Evolutionary conservation across 1,140 invertebrate genomes (phyloP), one percentile per base, ranked within the genome.

Genomic region (Drosophila murphyi): DNA sequence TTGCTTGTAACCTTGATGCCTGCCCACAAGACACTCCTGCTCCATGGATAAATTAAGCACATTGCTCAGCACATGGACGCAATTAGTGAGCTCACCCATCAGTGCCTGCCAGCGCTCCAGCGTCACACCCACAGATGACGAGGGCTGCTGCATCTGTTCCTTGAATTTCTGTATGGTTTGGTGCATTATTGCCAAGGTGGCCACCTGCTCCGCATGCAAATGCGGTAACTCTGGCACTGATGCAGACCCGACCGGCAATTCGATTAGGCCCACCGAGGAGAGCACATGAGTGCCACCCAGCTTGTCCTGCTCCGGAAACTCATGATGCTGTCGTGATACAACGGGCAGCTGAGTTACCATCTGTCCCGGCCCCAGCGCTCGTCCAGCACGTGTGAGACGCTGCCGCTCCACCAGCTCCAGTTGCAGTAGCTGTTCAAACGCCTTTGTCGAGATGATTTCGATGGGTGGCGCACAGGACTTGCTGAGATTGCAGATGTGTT

Each of bases 31-130:
- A 37, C 80, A 71, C 47, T 87, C 85, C 56, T 88, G 83, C n/a
- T 88, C 85, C 85, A 88, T 83, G 45, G 83, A 51, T 31, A 88
- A 70, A 10, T 88, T 80, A 2, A 88, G 70, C 20, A 89, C 70
- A 29, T 89, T 88, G 51, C 70, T 65, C 45, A 88, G 55, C 35
- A 76, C 34, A 7, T 72, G 69, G 10, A 88, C 52, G 32, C 73
- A 78, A n/a, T 56, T 62, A 5, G 70, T 56, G 2, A 88, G 47
- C 2, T 83, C 85, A 3, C 43, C 35, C 35, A 80, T 41, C 1
- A 80, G 7, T 2, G 41, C 10, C 29, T 77, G 70, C 56, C 80
- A 55, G 0, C 73, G 45, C 34, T 83, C 76, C 12, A 88, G 54
- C 39, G 59, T 71, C 3, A 50, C 7, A 3, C 41, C 43, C 51